phyloP scores from a whole-genome alignment of 2,113 vertebrate genomes.

The Dinomys branickii region DNA sequence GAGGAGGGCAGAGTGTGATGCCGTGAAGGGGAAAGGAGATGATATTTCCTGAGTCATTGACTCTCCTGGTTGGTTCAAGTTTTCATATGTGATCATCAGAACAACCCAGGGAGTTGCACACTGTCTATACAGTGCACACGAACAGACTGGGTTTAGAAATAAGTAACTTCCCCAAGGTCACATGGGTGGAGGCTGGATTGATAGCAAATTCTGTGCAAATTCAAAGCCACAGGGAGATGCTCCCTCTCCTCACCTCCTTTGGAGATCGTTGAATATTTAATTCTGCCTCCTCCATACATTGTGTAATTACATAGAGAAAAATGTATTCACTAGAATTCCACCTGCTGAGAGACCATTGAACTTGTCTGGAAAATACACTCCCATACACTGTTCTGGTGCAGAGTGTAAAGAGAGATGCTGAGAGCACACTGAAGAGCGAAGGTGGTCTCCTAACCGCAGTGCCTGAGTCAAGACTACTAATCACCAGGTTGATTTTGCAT shows the following conservation, averaged over 20 bases:
- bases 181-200: not conserved
- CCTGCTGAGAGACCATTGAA: conserved; percentile 18
- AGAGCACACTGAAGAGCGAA: not conserved
- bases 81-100: not conserved
- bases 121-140: not conserved
- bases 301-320: conserved; percentile 51
- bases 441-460: not conserved
- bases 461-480: not conserved
- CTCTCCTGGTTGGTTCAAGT: not conserved
- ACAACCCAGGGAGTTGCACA: not conserved
- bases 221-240: not conserved
- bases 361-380: not conserved
- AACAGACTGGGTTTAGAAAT: not conserved
- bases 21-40: not conserved
- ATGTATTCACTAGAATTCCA: not conserved
- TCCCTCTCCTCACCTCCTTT: not conserved
- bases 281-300: not conserved
- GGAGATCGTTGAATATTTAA: conserved; percentile 44
- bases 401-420: not conserved
- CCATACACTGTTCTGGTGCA: not conserved
- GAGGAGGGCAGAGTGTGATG: not conserved
- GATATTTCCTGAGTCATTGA: not conserved
- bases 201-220: not conserved
- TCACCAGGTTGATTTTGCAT: not conserved
- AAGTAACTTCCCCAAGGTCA: not conserved